Evolutionary conservation across 2,113 vertebrate genomes (phyloP).

Genomic region (Dasyurus viverrinus): DNA sequence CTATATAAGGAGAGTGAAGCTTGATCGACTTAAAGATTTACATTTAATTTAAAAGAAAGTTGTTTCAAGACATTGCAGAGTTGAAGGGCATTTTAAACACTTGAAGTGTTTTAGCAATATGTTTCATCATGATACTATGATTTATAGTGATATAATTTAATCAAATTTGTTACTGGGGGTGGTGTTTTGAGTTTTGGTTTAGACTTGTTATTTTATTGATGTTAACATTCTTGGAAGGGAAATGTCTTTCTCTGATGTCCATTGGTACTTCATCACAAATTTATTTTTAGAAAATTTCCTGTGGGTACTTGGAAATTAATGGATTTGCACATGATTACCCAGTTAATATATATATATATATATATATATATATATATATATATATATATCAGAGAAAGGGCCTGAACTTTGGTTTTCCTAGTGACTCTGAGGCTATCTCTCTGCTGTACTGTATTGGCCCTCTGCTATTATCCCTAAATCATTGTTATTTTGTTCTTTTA

Average conservation of each 20-base stretch:
- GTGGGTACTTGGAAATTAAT: background rate
- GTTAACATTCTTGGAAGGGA: background rate
- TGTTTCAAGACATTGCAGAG: background rate
- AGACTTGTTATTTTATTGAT: background rate
- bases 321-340: background rate
- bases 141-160: background rate
- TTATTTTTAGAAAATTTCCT: background rate
- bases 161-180: background rate
- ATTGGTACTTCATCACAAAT: background rate
- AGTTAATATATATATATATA: background rate
- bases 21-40: conserved; percentile 55
- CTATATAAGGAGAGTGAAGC: conserved; percentile 45
- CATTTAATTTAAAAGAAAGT: background rate
- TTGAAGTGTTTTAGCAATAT: background rate
- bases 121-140: background rate
- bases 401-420: background rate
- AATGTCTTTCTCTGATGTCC: background rate
- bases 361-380: no score
- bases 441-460: background rate
- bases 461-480: conserved; percentile 10
- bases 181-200: background rate
- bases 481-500: conserved; percentile 31
- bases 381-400: background rate
- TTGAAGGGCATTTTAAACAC: background rate
- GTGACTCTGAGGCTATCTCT: background rate